Conservation (phyloP, 2,113 vertebrate genomes). For the Mustela lutreola region DNA sequence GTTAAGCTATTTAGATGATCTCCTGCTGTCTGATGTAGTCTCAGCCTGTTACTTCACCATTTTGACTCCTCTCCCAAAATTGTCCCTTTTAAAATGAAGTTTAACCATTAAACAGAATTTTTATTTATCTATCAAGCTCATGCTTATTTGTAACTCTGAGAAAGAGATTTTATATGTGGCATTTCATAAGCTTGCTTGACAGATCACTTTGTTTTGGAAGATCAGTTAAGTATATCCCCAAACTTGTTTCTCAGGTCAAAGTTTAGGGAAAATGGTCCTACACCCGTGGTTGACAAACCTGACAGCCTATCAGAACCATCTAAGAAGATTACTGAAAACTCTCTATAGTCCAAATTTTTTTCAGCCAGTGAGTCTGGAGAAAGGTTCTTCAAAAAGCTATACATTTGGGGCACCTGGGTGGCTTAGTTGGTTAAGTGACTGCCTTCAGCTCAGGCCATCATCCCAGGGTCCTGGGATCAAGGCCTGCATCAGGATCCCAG, state of each 20-base stretch:
- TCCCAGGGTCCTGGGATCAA: too few relatives aligned
- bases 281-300: background rate
- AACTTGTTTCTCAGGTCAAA: background rate
- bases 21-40: too few relatives aligned
- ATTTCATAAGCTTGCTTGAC: background rate
- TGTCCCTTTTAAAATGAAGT: background rate
- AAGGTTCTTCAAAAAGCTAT: background rate
- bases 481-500: too few relatives aligned
- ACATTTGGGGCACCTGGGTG: background rate
- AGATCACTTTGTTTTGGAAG: background rate
- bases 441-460: too few relatives aligned
- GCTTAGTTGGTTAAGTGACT: too few relatives aligned
- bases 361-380: background rate
- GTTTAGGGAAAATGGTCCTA: background rate
- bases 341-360: background rate
- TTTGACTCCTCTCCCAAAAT: background rate
- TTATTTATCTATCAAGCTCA: background rate
- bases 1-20: too few relatives aligned
- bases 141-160: background rate
- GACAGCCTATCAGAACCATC: background rate
- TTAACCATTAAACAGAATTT: background rate
- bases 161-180: background rate
- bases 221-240: background rate
- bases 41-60: too few relatives aligned
- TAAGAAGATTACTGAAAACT: background rate